Conservation (phyloP, 2,797 vertebrate species). For the Diplodus sargus region DNA sequence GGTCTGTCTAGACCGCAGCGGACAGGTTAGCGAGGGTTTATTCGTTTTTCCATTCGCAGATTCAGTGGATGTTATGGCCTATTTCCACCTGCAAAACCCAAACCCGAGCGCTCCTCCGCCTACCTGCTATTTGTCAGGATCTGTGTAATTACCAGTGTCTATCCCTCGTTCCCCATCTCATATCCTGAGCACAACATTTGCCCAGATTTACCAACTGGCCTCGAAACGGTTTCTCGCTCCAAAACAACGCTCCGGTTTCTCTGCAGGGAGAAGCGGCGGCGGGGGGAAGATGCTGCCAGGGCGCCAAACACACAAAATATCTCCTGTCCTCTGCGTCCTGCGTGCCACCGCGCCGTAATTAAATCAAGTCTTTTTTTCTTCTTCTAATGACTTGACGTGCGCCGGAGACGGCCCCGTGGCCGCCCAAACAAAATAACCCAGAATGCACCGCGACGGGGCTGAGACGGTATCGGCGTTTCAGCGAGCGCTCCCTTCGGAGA, state of each 20-base stretch:
- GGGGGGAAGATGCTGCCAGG: conserved; percentile 57
- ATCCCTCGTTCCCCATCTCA: conserved; percentile 64
- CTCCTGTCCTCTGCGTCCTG: conserved; percentile 33
- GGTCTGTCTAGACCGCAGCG: conserved; percentile 67
- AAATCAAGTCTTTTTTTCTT: conserved; percentile 59
- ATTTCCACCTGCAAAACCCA: conserved; percentile 72
- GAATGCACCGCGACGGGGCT: conserved; percentile 35
- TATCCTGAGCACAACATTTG: conserved; percentile 73
- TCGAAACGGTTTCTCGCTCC: conserved; percentile 45
- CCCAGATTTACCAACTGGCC: conserved; percentile 60
- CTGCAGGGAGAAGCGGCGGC: conserved; percentile 43
- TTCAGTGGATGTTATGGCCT: conserved; percentile 62
- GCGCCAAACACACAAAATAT: conserved; percentile 61
- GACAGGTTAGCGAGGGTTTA: conserved; percentile 61
- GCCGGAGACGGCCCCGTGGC: conserved; percentile 28
- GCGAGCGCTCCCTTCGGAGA: conserved; percentile 38
- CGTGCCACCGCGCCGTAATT: conserved; percentile 57
- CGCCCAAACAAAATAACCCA: conserved; percentile 70
- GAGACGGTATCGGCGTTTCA: conserved; percentile 64
- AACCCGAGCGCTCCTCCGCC: conserved; percentile 51
- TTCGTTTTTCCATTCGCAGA: conserved; percentile 62
- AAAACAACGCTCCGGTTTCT: conserved; percentile 64
- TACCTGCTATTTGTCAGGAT: conserved; percentile 72
- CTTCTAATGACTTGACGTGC: conserved; percentile 33
- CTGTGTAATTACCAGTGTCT: conserved; percentile 67